Evolutionary conservation across 2,888 invertebrate genomes (phyloP).

Genomic region (Apotomis turbidana): DNA sequence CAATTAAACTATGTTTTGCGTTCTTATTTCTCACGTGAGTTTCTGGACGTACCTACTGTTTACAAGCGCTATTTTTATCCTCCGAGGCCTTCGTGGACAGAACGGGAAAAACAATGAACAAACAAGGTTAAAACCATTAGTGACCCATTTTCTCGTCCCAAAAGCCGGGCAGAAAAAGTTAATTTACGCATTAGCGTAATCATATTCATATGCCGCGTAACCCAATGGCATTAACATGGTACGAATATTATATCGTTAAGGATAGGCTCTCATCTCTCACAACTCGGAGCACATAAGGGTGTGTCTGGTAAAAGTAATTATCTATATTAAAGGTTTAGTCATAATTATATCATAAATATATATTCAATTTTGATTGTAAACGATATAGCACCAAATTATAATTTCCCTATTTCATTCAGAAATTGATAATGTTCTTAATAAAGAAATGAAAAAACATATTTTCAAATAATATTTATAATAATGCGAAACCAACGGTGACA

Average conservation of each 20-base stretch:
- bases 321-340: no score
- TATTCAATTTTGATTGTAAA: no score
- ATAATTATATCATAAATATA: no score
- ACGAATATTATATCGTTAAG: neutral
- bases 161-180: constrained; percentile 17
- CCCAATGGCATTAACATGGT: neutral
- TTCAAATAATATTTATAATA: no score
- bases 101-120: constrained; percentile 34
- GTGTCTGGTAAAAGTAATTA: neutral
- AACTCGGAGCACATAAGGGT: neutral
- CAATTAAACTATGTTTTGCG: no score
- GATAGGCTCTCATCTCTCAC: neutral
- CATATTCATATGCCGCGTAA: constrained; percentile 23
- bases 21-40: neutral
- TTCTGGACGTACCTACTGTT: neutral
- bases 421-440: no score
- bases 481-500: no score
- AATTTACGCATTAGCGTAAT: constrained; percentile 38
- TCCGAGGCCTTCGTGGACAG: constrained; percentile 1
- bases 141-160: constrained; percentile 34
- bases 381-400: no score
- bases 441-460: no score
- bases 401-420: no score
- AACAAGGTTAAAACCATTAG: constrained; percentile 38
- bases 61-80: constrained; percentile 14